phyloP scores from a whole-genome alignment of 2,888 invertebrate genomes.

The Pheosia gnoma region DNA sequence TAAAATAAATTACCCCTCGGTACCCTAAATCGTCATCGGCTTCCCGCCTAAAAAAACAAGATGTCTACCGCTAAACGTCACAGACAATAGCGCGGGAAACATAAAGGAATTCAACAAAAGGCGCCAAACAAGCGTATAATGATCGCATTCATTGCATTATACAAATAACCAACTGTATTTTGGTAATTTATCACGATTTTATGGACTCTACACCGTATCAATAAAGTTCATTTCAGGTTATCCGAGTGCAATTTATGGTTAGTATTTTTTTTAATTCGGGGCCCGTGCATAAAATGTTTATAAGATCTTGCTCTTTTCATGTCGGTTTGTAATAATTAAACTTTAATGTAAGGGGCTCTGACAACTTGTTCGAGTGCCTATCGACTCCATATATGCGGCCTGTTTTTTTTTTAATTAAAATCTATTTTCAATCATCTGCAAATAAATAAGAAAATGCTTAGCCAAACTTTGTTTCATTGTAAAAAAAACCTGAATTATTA shows the following conservation, averaged over 20 bases:
- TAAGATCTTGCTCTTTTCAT: constrained; percentile 16
- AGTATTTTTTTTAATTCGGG: constrained; percentile 18
- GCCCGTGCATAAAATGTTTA: constrained; percentile 7
- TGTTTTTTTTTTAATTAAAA: background rate
- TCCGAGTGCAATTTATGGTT: background rate
- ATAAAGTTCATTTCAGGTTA: constrained; percentile 26
- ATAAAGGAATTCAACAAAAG: constrained; percentile 64
- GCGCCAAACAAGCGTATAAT: constrained; percentile 79
- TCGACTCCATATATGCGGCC: background rate
- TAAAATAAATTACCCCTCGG: constrained; percentile 11
- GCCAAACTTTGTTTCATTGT: too few relatives aligned
- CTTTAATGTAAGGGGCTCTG: constrained; percentile 16
- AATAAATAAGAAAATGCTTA: too few relatives aligned
- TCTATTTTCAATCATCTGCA: too few relatives aligned
- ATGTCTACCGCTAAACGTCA: constrained; percentile 76
- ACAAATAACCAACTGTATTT: constrained; percentile 36
- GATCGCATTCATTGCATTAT: constrained; percentile 71
- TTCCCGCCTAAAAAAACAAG: constrained; percentile 67
- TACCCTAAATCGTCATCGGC: constrained; percentile 50
- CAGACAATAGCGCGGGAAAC: constrained; percentile 60
- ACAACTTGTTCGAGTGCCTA: background rate
- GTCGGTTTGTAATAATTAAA: constrained; percentile 12
- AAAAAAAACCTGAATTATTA: too few relatives aligned
- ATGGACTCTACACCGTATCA: constrained; percentile 19
- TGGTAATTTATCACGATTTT: constrained; percentile 16